Evolutionary conservation across 2,888 invertebrate genomes (phyloP).

Genomic region (Molanna angustata): DNA sequence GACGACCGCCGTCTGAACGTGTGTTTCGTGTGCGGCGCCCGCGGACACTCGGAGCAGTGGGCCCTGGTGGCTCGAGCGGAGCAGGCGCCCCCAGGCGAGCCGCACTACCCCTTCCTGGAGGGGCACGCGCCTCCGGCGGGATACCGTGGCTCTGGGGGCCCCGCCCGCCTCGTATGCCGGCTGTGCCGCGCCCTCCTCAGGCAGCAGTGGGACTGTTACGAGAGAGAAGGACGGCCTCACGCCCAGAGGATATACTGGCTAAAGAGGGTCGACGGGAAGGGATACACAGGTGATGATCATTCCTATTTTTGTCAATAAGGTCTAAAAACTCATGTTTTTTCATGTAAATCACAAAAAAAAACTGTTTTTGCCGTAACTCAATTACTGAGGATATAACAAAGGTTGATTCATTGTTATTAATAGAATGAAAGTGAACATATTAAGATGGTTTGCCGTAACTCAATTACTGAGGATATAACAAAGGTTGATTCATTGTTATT

Average conservation of each 20-base stretch:
- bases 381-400: neutral
- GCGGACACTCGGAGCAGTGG: slow-evolving; percentile 61
- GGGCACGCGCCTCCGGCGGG: slow-evolving; percentile 83
- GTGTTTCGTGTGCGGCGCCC: slow-evolving; percentile 73
- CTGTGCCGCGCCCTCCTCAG: slow-evolving; percentile 82
- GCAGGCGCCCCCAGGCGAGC: slow-evolving; percentile 67
- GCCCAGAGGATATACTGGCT: slow-evolving; percentile 88
- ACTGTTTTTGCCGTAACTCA: neutral
- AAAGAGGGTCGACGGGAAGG: slow-evolving; percentile 87
- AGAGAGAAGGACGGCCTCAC: slow-evolving; percentile 80
- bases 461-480: neutral
- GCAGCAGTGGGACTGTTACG: slow-evolving; percentile 91
- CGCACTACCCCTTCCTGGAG: slow-evolving; percentile 90
- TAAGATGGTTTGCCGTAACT: neutral
- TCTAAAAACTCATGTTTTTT: neutral
- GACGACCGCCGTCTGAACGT: slow-evolving; percentile 33
- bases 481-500: neutral
- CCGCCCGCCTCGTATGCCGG: slow-evolving; percentile 72
- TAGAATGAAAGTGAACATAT: neutral
- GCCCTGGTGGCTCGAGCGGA: slow-evolving; percentile 65
- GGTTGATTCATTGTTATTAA: neutral
- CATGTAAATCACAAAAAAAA: neutral
- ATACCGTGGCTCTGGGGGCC: slow-evolving; percentile 55
- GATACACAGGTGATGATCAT: slow-evolving; percentile 75
- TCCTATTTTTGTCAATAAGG: no score